phyloP scores from a whole-genome alignment of 2,888 invertebrate genomes.

The Catocala nupta region DNA sequence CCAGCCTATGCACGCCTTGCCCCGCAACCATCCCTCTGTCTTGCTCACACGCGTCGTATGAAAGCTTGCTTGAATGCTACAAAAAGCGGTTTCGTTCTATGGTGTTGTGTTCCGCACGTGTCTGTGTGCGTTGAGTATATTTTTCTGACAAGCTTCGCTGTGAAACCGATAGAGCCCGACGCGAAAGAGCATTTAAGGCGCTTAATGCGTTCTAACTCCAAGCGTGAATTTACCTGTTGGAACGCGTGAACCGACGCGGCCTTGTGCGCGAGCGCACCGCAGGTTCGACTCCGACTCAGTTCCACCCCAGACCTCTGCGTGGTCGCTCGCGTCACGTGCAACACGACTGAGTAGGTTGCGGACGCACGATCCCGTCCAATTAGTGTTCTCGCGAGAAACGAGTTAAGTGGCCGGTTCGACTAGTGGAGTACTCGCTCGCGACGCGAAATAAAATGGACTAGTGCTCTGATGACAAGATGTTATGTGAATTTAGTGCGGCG shows the following conservation, averaged over 20 bases:
- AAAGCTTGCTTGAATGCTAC: slow-evolving; percentile 78
- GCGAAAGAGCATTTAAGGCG: slow-evolving; percentile 66
- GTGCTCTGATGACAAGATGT: slow-evolving; percentile 68
- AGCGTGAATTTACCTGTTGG: slow-evolving; percentile 86
- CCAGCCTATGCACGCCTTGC: slow-evolving; percentile 72
- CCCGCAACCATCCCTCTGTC: slow-evolving; percentile 78
- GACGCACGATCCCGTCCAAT: slow-evolving; percentile 83
- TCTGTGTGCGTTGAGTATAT: slow-evolving; percentile 78
- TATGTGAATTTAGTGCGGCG: slow-evolving; percentile 75
- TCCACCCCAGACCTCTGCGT: slow-evolving; percentile 84
- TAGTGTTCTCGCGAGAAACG: slow-evolving; percentile 85
- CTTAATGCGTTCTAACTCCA: slow-evolving; percentile 71
- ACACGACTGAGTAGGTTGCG: slow-evolving; percentile 62
- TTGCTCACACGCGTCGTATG: slow-evolving; percentile 70
- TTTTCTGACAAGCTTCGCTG: slow-evolving; percentile 82
- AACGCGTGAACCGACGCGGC: slow-evolving; percentile 88
- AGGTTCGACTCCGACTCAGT: slow-evolving; percentile 83
- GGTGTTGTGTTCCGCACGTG: slow-evolving; percentile 66
- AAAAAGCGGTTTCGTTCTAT: slow-evolving; percentile 84
- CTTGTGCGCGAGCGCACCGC: slow-evolving; percentile 88
- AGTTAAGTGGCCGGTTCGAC: slow-evolving; percentile 85
- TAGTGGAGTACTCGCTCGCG: slow-evolving; percentile 74
- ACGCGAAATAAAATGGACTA: slow-evolving; percentile 74
- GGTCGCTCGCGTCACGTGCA: slow-evolving; percentile 78
- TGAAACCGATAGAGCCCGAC: slow-evolving; percentile 69